Percentiles rank a stretch among this genome's conserved stretches.
Conservation (phyloP, 2,888 invertebrate species). For the Scaptodrosophila latifasciaeformis region DNA sequence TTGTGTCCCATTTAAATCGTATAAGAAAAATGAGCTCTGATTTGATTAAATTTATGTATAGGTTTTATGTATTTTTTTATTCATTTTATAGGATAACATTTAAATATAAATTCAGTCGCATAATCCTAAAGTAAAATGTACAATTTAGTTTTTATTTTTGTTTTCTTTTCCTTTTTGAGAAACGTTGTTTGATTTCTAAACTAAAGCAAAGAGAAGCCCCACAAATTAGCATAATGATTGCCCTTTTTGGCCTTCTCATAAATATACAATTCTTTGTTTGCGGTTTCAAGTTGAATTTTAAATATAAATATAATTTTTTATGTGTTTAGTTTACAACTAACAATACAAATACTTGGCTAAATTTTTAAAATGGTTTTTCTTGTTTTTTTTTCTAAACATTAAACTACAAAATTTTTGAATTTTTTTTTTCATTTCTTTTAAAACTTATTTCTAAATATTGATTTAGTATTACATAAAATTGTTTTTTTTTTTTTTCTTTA, state of each 20-base stretch:
- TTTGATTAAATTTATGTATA: conserved; percentile 12
- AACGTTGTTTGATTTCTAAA: not conserved
- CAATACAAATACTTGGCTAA: conserved; percentile 44
- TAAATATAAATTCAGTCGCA: conserved; percentile 69
- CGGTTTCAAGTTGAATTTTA: conserved; percentile 20
- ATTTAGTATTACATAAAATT: conserved; percentile 15
- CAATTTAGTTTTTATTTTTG: conserved; percentile 52
- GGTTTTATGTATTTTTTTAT: conserved; percentile 35
- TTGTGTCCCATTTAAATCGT: not conserved
- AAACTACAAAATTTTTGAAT: conserved; percentile 12
- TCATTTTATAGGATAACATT: conserved; percentile 30
- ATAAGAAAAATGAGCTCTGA: not conserved
- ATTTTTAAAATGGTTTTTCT: conserved; percentile 26
- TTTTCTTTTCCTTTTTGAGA: no score
- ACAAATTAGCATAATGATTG: conserved; percentile 33
- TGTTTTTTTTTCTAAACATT: conserved; percentile 14
- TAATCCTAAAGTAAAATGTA: conserved; percentile 63
- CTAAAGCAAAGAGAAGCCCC: conserved; percentile 41
- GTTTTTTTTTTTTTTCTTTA: no score
- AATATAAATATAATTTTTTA: conserved; percentile 4
- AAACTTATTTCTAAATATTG: conserved; percentile 31
- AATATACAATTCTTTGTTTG: conserved; percentile 17
- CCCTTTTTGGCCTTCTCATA: conserved; percentile 21
- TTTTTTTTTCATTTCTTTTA: conserved; percentile 27
- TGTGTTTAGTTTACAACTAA: conserved; percentile 3